Conservation (phyloP, 2,113 vertebrate species). For the Camelus dromedarius region DNA sequence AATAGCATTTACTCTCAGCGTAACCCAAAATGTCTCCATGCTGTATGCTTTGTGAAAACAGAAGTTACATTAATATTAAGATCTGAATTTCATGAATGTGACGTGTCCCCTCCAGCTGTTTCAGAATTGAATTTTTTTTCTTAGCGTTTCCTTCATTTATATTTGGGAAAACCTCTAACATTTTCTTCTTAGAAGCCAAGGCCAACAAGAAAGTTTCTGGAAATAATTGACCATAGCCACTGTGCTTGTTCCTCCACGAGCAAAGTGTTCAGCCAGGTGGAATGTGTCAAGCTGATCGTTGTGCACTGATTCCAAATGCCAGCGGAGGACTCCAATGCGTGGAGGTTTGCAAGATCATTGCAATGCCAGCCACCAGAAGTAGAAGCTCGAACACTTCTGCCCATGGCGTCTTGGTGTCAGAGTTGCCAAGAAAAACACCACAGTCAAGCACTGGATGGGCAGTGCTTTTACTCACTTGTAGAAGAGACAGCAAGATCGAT, state of each 20-base stretch:
- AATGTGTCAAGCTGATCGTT: background rate
- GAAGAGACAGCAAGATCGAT: background rate
- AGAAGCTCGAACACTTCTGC: background rate
- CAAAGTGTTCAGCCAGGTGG: background rate
- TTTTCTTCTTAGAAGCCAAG: background rate
- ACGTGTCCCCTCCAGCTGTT: background rate
- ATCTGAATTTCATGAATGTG: background rate
- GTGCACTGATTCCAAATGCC: no score
- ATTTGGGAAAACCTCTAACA: background rate
- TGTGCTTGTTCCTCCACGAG: background rate
- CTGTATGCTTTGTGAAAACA: background rate
- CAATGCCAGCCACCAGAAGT: background rate
- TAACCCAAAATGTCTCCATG: background rate
- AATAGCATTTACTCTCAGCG: no score
- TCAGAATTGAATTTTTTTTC: background rate
- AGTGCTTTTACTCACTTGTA: background rate
- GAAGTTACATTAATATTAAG: background rate
- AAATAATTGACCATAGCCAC: background rate
- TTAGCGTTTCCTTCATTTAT: background rate
- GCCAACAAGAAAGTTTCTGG: background rate
- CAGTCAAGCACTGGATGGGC: background rate
- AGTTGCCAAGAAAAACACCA: background rate
- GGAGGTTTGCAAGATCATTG: background rate
- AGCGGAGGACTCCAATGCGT: background rate
- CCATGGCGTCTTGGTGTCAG: background rate